These are phyloP conservation scores for Cliona cf. orientalis DNA, from an alignment of 37 sponge, comb jelly and placozoan genomes.

Conservation along the genomic window DNA sequence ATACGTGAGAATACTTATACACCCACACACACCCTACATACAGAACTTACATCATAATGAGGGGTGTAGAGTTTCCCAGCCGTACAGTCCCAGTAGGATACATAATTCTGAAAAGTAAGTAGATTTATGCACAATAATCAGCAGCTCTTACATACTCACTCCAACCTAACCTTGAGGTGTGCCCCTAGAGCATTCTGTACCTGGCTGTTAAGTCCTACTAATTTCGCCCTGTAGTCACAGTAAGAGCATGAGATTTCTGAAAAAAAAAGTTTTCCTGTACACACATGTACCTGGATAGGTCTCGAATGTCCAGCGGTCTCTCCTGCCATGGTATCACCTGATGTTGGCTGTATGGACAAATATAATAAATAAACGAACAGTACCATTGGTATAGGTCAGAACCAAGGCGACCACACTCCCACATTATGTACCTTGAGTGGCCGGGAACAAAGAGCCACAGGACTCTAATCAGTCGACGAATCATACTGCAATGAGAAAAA, in stretches of 20 bases:
- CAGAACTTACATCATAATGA: constrained; percentile 63
- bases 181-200: not conserved
- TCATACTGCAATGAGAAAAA: constrained; percentile 20
- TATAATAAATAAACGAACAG: not conserved
- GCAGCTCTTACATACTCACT: not conserved
- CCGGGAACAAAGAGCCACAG: constrained; percentile 78
- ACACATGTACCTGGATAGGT: constrained; percentile 37
- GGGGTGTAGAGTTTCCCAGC: constrained; percentile 60
- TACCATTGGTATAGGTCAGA: not conserved
- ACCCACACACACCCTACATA: no score
- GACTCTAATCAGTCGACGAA: constrained; percentile 41
- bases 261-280: not conserved
- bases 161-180: constrained; percentile 19
- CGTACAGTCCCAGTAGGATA: constrained; percentile 70
- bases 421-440: constrained; percentile 37
- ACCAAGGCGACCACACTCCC: not conserved
- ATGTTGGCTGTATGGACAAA: constrained; percentile 21
- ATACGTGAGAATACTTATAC: no score
- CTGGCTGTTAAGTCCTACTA: constrained; percentile 31
- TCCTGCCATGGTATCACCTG: constrained; percentile 54
- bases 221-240: constrained; percentile 28
- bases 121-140: not conserved
- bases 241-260: not conserved
- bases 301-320: constrained; percentile 25
- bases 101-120: constrained; percentile 19